Base-by-base conservation (phyloP, 2,797 vertebrate species). In the Phalloptychus januarius region DNA sequence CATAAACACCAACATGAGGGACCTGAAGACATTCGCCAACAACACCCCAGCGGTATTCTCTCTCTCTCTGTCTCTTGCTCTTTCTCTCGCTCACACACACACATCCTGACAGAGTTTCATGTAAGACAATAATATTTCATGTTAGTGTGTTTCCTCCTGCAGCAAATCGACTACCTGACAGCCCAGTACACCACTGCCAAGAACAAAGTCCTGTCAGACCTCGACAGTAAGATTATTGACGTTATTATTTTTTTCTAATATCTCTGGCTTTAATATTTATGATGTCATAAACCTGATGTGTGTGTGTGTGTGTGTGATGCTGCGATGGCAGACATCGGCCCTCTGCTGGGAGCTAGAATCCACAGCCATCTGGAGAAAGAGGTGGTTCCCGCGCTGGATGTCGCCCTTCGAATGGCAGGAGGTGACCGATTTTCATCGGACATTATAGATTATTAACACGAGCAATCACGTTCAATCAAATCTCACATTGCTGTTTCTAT, bases 151-250 rank as follows among this genome's bases (percentile, higher is more conserved):
- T 63, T 82, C 73, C 74, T 83, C 38, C 85, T 92, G 81, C 92
- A 99, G 98, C 97, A 99, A 99, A 95, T 99, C 23, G 93, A 97
- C 7, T 98, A 97, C 86, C 82, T 98, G 85, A 92, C 97, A 78
- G 93, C 84, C 13, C 97, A 99, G 87, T 99, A 97, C 91, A 96
- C 94, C 81, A 96, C 94, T 58, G 96, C 97, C 65, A 99, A 98
- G 94, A 95, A 97, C 89, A 97, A 95, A 93, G 97, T 96, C 52
- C 93, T 99, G 71, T 96, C 95, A 23, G 97, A 99, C 85, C 93
- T 99, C 56, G 96, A 98, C 86, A 96, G 98, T 99, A 93, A 98
- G 98, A 77, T 52, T 54, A 50, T 8, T 16, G 13, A 61, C 23
- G 10, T 52, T 10, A 52, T 52, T 8, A 1, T 75, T 16, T 28